phyloP scores from a whole-genome alignment of 2,888 invertebrate species.

The Papilio gigon region DNA sequence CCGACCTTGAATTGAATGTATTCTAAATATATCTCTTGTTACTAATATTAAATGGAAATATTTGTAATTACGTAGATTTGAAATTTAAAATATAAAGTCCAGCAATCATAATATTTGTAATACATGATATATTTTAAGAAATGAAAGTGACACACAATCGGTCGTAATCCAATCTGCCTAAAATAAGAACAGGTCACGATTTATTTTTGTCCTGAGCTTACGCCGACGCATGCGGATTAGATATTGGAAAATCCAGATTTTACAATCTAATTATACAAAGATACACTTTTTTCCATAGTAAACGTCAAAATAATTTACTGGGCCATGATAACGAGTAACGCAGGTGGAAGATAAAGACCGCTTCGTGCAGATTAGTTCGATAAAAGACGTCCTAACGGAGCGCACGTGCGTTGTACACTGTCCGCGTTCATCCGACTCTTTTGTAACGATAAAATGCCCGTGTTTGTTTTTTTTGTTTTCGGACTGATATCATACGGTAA shows the following conservation, averaged over 20 bases:
- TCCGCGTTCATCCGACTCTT: constrained; percentile 43
- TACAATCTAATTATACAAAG: constrained; percentile 40
- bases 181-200: constrained; percentile 47
- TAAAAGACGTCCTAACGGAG: constrained; percentile 58
- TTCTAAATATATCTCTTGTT: background rate
- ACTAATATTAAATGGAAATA: background rate
- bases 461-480: constrained; percentile 57
- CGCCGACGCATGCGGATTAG: constrained; percentile 38
- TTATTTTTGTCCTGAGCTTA: constrained; percentile 57
- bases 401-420: constrained; percentile 52
- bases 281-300: constrained; percentile 55
- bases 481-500: constrained; percentile 66
- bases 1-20: background rate
- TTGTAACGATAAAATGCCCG: constrained; percentile 55
- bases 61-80: background rate
- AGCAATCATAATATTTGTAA: background rate
- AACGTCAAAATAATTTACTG: constrained; percentile 69
- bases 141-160: constrained; percentile 17
- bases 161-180: constrained; percentile 41
- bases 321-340: constrained; percentile 62
- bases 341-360: constrained; percentile 63
- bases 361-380: constrained; percentile 66
- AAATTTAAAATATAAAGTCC: background rate
- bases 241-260: constrained; percentile 49
- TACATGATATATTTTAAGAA: background rate